Evolutionary conservation across 1,140 invertebrate genomes (phyloP), one percentile per base, ranked within the genome.

Genomic region (Drosophila pseudoananassae): DNA sequence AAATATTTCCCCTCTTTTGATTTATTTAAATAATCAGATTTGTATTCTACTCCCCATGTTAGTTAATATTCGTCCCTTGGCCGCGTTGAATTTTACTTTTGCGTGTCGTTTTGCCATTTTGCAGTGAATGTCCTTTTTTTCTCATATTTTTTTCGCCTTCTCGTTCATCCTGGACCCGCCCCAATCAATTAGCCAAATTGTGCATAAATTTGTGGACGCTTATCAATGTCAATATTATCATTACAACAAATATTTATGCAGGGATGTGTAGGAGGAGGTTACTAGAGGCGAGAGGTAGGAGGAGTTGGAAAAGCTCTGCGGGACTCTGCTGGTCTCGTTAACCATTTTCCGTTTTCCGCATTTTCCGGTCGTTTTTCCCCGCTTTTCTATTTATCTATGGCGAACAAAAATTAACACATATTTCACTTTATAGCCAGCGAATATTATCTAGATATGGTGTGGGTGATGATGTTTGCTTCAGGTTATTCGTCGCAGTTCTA

Each of bases 181-280:
- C 78, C 83, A 88, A 88, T 88, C 83, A 88, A 88, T 88, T 88
- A 88, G 78, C 83, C 83, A 88, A 88, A 88, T 88, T 88, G 83
- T 88, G 83, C 83, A 88, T 88, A 88, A 88, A 88, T 88, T 88
- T 88, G 83, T 70, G 78, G 66, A 83, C 83, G 83, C 83, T 88
- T 88, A 88, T 88, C 83, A 88, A 88, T 83, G 83, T 87, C 83
- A 88, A 88, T 88, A 88, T 83, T 83, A 88, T 88, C 76, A 88
- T 88, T 87, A 83, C 68, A 87, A 83, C 83, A 88, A 88, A 83
- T 83, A 84, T 65, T 73, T 76, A 51, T 60, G 31, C n/a, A 31
- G 38, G 14, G n/a, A 33, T 33, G n/a, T n/a, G n/a, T n/a, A 25
- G 3, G 23, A 25, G 23, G 23, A 25, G 23, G 23, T 4, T 25